phyloP scores from a whole-genome alignment of 1,140 invertebrate species.

The Caenorhabditis remanei region DNA sequence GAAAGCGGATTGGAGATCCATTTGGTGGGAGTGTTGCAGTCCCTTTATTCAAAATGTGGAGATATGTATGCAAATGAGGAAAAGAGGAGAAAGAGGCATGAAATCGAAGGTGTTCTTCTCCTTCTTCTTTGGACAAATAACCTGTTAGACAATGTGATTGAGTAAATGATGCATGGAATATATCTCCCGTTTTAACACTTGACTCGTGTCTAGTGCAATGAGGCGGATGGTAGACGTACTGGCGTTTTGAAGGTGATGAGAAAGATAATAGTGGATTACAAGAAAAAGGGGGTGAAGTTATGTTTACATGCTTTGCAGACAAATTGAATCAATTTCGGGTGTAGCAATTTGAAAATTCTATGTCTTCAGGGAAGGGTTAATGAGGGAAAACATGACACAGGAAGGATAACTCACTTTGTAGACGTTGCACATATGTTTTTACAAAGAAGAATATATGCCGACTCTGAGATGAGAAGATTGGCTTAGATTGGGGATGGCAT shows the following conservation, averaged over 20 bases:
- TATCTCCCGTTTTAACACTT: constrained; percentile 45
- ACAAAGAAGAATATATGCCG: constrained; percentile 7
- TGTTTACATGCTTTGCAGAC: constrained; percentile 1
- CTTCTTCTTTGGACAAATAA: constrained; percentile 20
- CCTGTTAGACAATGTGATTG: constrained; percentile 54
- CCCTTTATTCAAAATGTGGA: not conserved
- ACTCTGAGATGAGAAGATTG: not conserved
- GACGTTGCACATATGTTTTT: constrained; percentile 49
- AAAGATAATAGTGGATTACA: not conserved
- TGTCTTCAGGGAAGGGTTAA: not conserved
- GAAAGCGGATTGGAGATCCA: not conserved
- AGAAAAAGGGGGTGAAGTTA: not conserved
- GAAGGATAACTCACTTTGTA: constrained; percentile 28
- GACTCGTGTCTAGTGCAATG: constrained; percentile 43
- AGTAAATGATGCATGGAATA: constrained; percentile 48
- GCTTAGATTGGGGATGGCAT: not conserved
- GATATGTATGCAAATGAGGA: constrained; percentile 48
- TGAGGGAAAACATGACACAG: constrained; percentile 5
- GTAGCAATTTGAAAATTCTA: not conserved
- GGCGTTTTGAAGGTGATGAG: constrained; percentile 44
- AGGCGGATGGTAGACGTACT: constrained; percentile 23
- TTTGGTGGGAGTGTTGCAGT: not conserved
- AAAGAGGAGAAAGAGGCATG: not conserved
- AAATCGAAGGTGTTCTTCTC: constrained; percentile 25
- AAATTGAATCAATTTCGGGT: constrained; percentile 31